Evolutionary conservation across 1,140 invertebrate genomes (phyloP), one percentile per base, ranked within the genome.

Genomic region (Mesaphorura yosii): DNA sequence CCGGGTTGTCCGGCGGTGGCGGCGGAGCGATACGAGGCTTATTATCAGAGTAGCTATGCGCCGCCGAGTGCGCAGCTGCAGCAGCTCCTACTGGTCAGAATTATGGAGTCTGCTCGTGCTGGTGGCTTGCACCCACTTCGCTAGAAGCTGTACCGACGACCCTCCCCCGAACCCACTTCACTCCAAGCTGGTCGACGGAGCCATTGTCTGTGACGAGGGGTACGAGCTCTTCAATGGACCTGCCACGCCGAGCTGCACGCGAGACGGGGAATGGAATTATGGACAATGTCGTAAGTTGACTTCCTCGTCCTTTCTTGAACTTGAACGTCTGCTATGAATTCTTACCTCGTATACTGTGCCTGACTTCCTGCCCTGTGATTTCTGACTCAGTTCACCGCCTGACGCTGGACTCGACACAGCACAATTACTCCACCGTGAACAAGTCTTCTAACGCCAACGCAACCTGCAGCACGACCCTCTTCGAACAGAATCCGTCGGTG

Each of bases 181-280:
- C 23, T 42, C 40, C 7, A n/a, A 42, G 23, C 17, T 42, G 23
- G 23, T 42, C 17, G 40, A 42, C 17, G 40, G 40, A 19, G 23
- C 17, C 17, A 42, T 42, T 19, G 40, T 42, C 40, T 42, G 40
- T 42, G 40, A 42, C 23, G 40, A 42, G 6, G 40, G 40, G 40
- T 42, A 19, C 17, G n/a, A 42, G 23, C 17, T 42, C 7, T 42
- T 10, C 17, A n/a, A n/a, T n/a, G 40, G 40, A 17, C n/a, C 17
- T n/a, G 6, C 40, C 23, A 6, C 7, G 40, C 40, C 40, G 17
- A 22, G 23, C 10, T 42, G 40, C 23, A 22, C 10, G 23, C 17
- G 23, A 19, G 23, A 42, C 23, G 40, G 40, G 17, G 40, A 42
- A 42, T 42, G 23, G n/a, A 42, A 42, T 10, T 6, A 19, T 19